phyloP scores from a whole-genome alignment of 1,140 invertebrate genomes.

The Rhopalosiphum maidis region DNA sequence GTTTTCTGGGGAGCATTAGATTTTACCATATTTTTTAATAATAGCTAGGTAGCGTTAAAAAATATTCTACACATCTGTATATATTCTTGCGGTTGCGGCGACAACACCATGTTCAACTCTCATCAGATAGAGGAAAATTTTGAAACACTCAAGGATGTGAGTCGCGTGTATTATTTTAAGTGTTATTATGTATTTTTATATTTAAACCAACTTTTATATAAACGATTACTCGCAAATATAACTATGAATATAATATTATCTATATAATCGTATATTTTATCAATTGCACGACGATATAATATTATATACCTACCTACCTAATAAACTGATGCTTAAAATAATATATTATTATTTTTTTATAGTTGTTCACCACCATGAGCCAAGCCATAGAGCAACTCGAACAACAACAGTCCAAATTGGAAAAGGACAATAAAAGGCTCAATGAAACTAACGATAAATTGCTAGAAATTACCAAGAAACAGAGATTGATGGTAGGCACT shows the following conservation, averaged over 20 bases:
- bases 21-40: neutral
- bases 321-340: neutral
- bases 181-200: neutral
- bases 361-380: neutral
- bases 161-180: neutral
- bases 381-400: neutral
- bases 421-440: neutral
- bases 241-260: neutral
- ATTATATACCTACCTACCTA: too few species aligned
- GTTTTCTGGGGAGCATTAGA: too few species aligned
- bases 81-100: neutral
- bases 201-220: neutral
- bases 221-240: neutral
- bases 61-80: neutral
- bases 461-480: neutral
- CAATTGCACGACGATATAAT: neutral
- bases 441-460: neutral
- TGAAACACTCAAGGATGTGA: neutral
- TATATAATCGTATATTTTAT: neutral
- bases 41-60: too few species aligned
- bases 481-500: neutral
- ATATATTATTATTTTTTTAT: neutral
- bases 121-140: slow-evolving; percentile 5
- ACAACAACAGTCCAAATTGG: neutral
- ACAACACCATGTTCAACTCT: neutral